Conservation (phyloP, 2,888 invertebrate species). For the Metacarcinus magister region DNA sequence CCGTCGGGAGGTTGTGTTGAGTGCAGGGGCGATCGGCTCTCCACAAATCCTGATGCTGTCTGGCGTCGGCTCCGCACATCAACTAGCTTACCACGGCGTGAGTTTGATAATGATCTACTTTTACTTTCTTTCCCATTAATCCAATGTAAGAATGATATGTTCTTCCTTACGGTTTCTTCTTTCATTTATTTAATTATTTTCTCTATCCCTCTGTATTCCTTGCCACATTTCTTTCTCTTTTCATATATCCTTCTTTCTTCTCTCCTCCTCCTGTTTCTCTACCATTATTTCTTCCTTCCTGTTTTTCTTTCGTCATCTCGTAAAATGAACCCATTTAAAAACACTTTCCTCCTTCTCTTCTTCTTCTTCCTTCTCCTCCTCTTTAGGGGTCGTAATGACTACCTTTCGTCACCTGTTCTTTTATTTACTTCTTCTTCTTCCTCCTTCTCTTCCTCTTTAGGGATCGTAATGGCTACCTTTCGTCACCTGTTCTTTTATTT, state of each 20-base stretch:
- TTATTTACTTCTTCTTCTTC: neutral
- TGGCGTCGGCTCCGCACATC: slow-evolving; percentile 84
- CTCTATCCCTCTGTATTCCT: too few relatives aligned
- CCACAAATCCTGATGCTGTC: slow-evolving; percentile 89
- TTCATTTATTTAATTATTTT: neutral
- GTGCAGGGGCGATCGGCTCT: slow-evolving; percentile 87
- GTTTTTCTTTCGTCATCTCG: neutral
- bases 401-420: neutral
- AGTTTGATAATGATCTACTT: neutral
- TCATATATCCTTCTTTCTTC: too few relatives aligned
- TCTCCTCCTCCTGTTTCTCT: neutral
- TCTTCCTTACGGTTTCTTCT: neutral
- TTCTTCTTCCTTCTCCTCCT: neutral
- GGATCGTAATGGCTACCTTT: neutral
- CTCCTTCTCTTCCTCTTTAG: neutral
- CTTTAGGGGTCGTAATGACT: neutral
- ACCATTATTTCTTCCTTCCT: neutral
- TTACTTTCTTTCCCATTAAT: neutral
- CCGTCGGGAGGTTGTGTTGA: slow-evolving; percentile 88
- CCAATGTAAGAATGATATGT: neutral
- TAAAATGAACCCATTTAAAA: neutral
- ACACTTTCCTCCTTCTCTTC: neutral
- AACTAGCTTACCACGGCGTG: slow-evolving; percentile 57
- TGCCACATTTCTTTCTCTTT: too few relatives aligned
- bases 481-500: too few relatives aligned